Percentiles rank a stretch among this genome's conserved stretches.
Evolutionary conservation across 2,797 vertebrate genomes (phyloP).

Genomic region (Sebastes steindachneri): DNA sequence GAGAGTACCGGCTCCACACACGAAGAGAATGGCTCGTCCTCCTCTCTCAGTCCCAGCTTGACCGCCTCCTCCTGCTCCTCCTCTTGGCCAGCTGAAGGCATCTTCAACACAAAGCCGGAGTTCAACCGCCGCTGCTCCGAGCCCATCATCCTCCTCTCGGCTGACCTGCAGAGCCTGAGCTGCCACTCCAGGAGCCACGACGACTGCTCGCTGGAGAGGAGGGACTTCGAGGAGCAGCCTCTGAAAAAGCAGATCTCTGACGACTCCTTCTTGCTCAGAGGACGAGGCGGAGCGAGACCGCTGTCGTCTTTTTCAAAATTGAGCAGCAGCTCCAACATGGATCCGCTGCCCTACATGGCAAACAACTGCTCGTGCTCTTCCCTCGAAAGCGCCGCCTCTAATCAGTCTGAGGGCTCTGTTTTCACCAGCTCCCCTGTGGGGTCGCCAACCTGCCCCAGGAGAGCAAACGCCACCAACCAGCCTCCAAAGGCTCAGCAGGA

Average conservation of each 20-base stretch:
- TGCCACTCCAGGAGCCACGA: slow-evolving; percentile 89
- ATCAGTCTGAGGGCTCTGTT: slow-evolving; percentile 86
- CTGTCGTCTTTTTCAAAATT: slow-evolving; percentile 60
- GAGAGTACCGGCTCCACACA: slow-evolving; percentile 25
- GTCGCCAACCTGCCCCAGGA: slow-evolving; percentile 85
- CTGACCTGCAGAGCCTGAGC: slow-evolving; percentile 61
- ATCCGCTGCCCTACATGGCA: slow-evolving; percentile 43
- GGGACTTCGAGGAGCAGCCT: slow-evolving; percentile 66
- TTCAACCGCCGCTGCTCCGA: slow-evolving; percentile 91
- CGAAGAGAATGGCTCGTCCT: slow-evolving; percentile 28
- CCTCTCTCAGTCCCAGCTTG: slow-evolving; percentile 50
- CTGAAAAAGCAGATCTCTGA: slow-evolving; percentile 84
- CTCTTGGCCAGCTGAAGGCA: slow-evolving; percentile 62
- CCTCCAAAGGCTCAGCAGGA: slow-evolving; percentile 75
- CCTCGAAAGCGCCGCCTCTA: slow-evolving; percentile 84
- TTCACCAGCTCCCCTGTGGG: slow-evolving; percentile 86
- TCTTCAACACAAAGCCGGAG: slow-evolving; percentile 54
- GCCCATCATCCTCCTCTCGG: slow-evolving; percentile 81
- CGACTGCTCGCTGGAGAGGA: slow-evolving; percentile 77
- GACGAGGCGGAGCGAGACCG: slow-evolving; percentile 16
- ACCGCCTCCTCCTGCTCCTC: slow-evolving; percentile 11
- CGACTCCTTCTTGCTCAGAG: slow-evolving; percentile 77
- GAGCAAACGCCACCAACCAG: slow-evolving; percentile 72
- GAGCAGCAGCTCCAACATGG: slow-evolving; percentile 62
- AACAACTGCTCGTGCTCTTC: slow-evolving; percentile 80